A percentile compares a stretch with the other conserved stretches of the same genome.
phyloP scores from a whole-genome alignment of 2,888 invertebrate species.

The Blastobasis adustella region DNA sequence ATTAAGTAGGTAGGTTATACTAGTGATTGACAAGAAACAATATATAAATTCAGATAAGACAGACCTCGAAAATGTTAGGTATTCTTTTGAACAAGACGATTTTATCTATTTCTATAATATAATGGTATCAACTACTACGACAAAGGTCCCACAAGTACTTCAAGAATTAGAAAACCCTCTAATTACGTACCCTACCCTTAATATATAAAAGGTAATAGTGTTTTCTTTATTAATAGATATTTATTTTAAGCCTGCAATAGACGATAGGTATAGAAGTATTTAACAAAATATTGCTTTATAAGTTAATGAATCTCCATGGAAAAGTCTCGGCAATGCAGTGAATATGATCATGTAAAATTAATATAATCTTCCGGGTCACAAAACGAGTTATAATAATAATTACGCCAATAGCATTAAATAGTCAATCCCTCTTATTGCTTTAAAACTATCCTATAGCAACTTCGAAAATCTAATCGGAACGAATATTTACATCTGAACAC shows the following conservation, averaged over 20 bases:
- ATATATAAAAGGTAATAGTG: not conserved
- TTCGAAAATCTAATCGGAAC: constrained; percentile 28
- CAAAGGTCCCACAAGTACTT: constrained; percentile 63
- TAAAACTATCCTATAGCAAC: constrained; percentile 29
- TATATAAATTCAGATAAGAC: too few species aligned
- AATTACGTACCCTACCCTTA: constrained; percentile 14
- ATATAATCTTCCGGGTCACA: too few species aligned
- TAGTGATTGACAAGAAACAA: too few species aligned
- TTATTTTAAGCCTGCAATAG: too few species aligned
- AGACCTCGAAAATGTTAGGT: too few species aligned
- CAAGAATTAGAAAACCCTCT: constrained; percentile 38
- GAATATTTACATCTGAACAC: constrained; percentile 32
- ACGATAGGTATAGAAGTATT: not conserved
- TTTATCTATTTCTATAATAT: too few species aligned
- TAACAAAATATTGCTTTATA: constrained; percentile 8
- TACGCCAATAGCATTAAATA: too few species aligned
- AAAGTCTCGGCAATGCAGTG: too few species aligned
- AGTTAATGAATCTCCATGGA: not conserved
- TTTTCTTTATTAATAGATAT: not conserved
- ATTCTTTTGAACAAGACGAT: too few species aligned
- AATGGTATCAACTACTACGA: constrained; percentile 32
- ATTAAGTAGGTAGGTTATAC: too few species aligned
- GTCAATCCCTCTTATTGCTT: constrained; percentile 39
- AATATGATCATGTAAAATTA: too few species aligned
- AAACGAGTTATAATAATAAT: too few species aligned